Base-by-base conservation (phyloP, 2,888 invertebrate species). In the Lithophane semibrunnea region DNA sequence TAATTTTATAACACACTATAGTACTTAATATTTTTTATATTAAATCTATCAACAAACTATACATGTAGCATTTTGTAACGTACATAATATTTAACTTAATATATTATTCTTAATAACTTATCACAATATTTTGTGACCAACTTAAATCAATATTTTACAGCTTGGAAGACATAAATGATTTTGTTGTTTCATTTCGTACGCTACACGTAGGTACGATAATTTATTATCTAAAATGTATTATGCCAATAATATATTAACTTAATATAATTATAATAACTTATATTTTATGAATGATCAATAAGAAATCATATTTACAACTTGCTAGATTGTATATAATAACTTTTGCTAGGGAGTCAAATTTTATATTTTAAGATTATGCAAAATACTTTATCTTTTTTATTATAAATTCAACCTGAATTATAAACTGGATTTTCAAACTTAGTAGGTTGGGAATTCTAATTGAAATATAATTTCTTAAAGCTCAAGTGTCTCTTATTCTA, bases 91-190 rank as follows among this genome's bases (percentile, higher is more conserved):
- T 71, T 80, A 80, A 85, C 80, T 79, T 82, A 82, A 80, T 74
- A 82, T 82, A 83, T 81, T 83, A 79, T 70, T 83, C 47, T 86
- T 29, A 78, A 54, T 64, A 75, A 80, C 79, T 76, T 86, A 88
- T 77, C 88, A 88, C 89, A 88, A 83, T 71, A 79, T 73, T 86
- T 90, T 90, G 89, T 90, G 89, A 90, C 89, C 60, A 78, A 88
- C 88, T 86, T 90, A 91, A 85, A 89, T 89, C 88, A 88, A 91
- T 89, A 89, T 86, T 85, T 87, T 90, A 92, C 90, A 91, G 77
- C 88, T 90, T 94, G 95, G 95, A 95, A 95, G 95, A 95, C 95
- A 87, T 91, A 89, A 69, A 83, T 82, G 93, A 95, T 94, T 94
- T 93, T 94, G 94, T 93, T 92, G 94, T 90, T 92, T 91, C 75